phyloP scores from a whole-genome alignment of 2,888 invertebrate genomes.

The Rapana venosa region DNA sequence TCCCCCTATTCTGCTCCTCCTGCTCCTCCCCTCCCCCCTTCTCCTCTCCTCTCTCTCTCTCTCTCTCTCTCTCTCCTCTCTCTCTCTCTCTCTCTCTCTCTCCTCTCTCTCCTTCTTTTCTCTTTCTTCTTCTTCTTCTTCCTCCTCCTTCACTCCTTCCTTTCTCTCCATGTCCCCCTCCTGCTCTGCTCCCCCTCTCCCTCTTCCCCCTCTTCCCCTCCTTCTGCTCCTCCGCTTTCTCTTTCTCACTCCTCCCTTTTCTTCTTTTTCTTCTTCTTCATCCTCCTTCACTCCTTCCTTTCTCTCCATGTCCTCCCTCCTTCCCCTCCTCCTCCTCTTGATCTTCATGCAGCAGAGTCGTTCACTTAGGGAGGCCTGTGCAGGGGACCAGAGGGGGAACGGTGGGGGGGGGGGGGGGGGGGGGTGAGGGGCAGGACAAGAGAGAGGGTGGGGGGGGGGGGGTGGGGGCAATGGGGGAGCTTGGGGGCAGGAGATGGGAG shows the following conservation, averaged over 20 bases:
- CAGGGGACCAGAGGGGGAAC: not conserved
- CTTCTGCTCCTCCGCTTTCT: not conserved
- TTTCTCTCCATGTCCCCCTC: not conserved
- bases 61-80: not conserved
- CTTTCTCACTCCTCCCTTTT: not conserved
- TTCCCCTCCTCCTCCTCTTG: not conserved
- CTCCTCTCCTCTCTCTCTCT: not conserved
- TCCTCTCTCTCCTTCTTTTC: not conserved
- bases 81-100: not conserved
- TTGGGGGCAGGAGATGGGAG: not conserved
- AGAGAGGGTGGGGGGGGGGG: not conserved
- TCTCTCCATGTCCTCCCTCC: not conserved
- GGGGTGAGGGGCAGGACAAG: not conserved
- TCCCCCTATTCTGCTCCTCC: not conserved
- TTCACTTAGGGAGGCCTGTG: not conserved
- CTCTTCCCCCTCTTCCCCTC: not conserved
- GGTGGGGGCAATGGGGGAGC: not conserved
- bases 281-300: too few relatives aligned
- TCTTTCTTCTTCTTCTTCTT: too few relatives aligned
- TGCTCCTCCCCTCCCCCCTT: not conserved
- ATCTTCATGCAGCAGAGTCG: constrained; percentile 10
- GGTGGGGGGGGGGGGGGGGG: not conserved
- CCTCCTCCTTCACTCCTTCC: too few relatives aligned
- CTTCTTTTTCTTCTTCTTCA: not conserved
- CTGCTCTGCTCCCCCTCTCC: not conserved